Percentiles rank a stretch among this genome's conserved stretches.
Evolutionary conservation across 2,888 invertebrate species (phyloP).

Genomic region (Agrochola circellaris): DNA sequence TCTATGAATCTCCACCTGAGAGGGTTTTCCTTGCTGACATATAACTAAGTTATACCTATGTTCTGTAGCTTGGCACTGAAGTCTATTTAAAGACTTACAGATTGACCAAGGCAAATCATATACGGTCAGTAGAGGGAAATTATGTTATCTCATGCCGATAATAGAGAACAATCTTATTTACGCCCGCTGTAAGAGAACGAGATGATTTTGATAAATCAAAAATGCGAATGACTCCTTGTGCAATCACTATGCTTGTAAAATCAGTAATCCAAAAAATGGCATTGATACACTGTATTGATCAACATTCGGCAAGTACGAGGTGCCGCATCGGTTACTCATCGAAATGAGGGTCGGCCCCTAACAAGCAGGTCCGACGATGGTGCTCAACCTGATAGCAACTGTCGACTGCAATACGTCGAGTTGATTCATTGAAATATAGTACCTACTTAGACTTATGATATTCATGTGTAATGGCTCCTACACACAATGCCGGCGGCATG

Average conservation of each 20-base stretch:
- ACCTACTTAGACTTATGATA: background rate
- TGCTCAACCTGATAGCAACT: conserved; percentile 9
- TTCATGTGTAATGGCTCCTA: too few species aligned
- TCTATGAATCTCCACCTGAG: background rate
- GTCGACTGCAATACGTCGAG: background rate
- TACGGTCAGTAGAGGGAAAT: background rate
- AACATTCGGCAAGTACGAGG: conserved; percentile 12
- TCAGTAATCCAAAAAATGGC: background rate
- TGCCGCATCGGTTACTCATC: conserved; percentile 10
- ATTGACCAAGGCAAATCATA: background rate
- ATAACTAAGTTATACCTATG: background rate
- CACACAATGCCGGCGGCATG: too few species aligned
- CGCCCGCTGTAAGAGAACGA: background rate
- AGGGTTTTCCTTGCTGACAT: background rate
- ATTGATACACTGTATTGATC: conserved; percentile 17
- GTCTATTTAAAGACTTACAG: background rate
- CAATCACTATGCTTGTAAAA: conserved; percentile 3
- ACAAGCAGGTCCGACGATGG: background rate
- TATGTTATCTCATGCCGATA: background rate
- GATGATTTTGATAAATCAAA: conserved; percentile 3
- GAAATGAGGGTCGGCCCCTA: conserved; percentile 40
- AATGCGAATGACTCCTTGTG: background rate
- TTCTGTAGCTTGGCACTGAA: background rate
- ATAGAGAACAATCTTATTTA: background rate
- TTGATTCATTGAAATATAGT: background rate